A percentile compares a stretch with the other conserved stretches of the same genome.
These are phyloP conservation scores for Tetragnatha versicolor DNA, from an alignment of 1,140 invertebrate species.

Conservation along the genomic window DNA sequence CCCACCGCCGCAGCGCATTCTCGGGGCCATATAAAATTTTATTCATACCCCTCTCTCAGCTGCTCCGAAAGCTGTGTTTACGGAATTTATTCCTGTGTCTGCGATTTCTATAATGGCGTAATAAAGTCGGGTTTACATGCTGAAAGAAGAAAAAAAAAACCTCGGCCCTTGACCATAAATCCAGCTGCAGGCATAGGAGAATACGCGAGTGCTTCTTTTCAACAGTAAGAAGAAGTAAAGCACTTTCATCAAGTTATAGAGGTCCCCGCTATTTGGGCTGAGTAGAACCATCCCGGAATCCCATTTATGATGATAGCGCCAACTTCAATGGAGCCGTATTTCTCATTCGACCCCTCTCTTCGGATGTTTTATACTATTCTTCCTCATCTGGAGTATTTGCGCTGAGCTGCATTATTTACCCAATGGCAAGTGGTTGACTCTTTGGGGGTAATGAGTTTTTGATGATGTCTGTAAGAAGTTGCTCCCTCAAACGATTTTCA, in stretches of 20 bases:
- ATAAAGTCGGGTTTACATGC: not conserved
- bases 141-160: not conserved
- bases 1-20: too few species aligned
- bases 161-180: too few species aligned
- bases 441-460: constrained; percentile 8
- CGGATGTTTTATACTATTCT: not conserved
- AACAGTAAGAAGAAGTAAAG: not conserved
- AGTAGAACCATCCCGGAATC: not conserved
- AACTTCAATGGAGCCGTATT: not conserved
- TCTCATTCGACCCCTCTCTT: not conserved
- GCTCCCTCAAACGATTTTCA: not conserved
- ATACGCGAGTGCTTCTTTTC: not conserved
- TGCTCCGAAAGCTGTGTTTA: constrained; percentile 4
- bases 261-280: not conserved
- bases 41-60: too few species aligned
- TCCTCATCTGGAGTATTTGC: not conserved
- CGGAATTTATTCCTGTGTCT: not conserved
- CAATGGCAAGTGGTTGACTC: not conserved
- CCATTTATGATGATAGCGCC: not conserved
- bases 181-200: too few species aligned
- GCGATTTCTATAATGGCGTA: constrained; percentile 16
- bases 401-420: not conserved
- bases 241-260: not conserved
- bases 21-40: too few species aligned
- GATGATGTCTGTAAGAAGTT: constrained; percentile 10